Percentiles rank a stretch among this genome's conserved stretches.
These are phyloP conservation scores for Urosaurus nigricauda DNA, from an alignment of 2,797 vertebrate species.

Conservation along the genomic window DNA sequence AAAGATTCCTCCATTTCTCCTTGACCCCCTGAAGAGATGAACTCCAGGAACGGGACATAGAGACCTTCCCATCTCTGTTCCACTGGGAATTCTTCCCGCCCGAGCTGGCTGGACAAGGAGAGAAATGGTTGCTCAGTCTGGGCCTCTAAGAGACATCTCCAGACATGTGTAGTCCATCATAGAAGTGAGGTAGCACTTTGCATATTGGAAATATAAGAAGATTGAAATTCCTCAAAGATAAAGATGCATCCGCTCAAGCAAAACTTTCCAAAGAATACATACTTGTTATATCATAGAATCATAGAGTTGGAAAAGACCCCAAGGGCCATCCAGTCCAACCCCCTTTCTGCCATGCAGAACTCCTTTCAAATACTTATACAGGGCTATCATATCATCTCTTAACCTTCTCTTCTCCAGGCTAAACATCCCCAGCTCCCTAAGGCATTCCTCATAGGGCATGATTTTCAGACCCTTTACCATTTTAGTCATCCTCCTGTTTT, in stretches of 20 bases:
- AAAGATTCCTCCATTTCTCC: slow-evolving; percentile 77
- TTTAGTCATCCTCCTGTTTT: too few species aligned
- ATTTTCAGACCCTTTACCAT: too few species aligned
- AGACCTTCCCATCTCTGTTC: slow-evolving; percentile 81
- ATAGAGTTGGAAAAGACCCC: too few species aligned
- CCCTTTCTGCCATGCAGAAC: too few species aligned
- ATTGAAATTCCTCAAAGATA: not conserved
- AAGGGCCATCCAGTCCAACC: too few species aligned
- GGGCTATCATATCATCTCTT: too few species aligned
- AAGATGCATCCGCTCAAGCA: not conserved
- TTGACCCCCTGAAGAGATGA: slow-evolving; percentile 73
- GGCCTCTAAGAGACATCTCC: rapidly evolving
- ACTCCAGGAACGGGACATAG: slow-evolving; percentile 77
- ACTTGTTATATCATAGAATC: too few species aligned
- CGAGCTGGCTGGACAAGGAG: slow-evolving; percentile 76
- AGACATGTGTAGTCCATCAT: not conserved
- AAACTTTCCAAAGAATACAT: not conserved
- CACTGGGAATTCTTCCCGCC: slow-evolving; percentile 71
- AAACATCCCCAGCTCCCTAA: too few species aligned
- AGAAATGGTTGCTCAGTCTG: not conserved
- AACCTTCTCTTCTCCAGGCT: too few species aligned
- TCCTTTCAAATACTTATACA: too few species aligned
- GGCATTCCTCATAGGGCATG: too few species aligned
- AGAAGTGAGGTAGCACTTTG: not conserved
- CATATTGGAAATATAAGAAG: not conserved